Evolutionary conservation across 2,888 invertebrate genomes (phyloP), one percentile per base, ranked within the genome.

Genomic region (Metacarcinus magister): DNA sequence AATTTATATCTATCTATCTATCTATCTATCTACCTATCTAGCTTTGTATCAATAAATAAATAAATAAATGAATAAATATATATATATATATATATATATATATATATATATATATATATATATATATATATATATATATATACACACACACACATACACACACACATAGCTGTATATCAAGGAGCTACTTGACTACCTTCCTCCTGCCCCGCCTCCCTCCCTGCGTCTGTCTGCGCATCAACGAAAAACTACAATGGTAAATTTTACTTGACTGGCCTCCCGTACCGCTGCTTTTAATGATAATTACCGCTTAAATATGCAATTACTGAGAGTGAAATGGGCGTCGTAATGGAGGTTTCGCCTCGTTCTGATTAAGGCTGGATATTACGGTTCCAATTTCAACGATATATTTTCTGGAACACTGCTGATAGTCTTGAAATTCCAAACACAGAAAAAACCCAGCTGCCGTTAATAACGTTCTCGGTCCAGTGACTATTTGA

Each of bases 301-400:
- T 87, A 87, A 87, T 87, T 87, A 87, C 87, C 87, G 87, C 87
- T 87, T 87, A 39, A 32, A 87, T 87, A 87, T 87, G 87, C 87
- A 87, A 87, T 87, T 87, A 87, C 39, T 39, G 39, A 87, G 39
- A 39, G 16, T 28, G 75, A 4, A 75, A 75, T 75, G 75, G 75
- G 75, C 10, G 75, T 75, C 75, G 39, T 23, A 39, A 87, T 87
- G 87, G 28, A 39, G 87, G 87, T 87, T 32, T 87, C 39, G 87
- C 87, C 19, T 87, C 87, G 87, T 87, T 87, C 87, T 87, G 87
- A 87, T 87, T 87, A 87, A 39, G 87, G 39, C 39, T 87, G 32
- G 39, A 87, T 87, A 87, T 87, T 16, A 39, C 13, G 16, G 16
- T n/a, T 32, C 87, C 87, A 39, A 10, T 39, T 87, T 39, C 87